A percentile compares a stretch with the other conserved stretches of the same genome.
Evolutionary conservation across 2,113 vertebrate species (phyloP).

Genomic region (Trematomus loennbergii): DNA sequence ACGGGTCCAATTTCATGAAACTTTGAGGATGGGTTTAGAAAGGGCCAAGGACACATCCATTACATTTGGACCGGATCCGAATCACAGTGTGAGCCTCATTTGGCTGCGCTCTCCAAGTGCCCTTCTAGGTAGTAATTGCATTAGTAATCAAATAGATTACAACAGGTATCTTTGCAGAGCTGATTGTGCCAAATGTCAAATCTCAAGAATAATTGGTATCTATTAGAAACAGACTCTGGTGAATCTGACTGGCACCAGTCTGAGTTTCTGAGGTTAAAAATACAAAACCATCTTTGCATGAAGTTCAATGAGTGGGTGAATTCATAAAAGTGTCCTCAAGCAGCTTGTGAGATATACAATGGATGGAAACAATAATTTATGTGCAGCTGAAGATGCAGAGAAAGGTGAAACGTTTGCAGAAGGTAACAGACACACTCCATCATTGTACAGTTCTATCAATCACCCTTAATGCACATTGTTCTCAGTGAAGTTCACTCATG

Average conservation of each 20-base stretch:
- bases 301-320: not conserved
- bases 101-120: no score
- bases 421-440: conserved; percentile 36
- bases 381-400: not conserved
- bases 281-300: not conserved
- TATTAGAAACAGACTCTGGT: not conserved
- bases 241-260: not conserved
- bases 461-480: conserved; percentile 61
- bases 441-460: conserved; percentile 59
- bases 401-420: conserved; percentile 10
- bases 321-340: not conserved
- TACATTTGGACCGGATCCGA: no score
- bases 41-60: no score
- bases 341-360: not conserved
- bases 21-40: no score
- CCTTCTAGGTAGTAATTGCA: no score
- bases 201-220: not conserved
- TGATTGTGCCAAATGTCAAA: not conserved
- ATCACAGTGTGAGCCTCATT: no score
- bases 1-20: no score
- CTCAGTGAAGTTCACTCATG: conserved; percentile 49
- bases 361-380: not conserved
- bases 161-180: no score
- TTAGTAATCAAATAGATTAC: no score
- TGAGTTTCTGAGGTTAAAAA: not conserved